Base-by-base conservation (phyloP, 2,888 invertebrate genomes). In the Serripes groenlandicus region DNA sequence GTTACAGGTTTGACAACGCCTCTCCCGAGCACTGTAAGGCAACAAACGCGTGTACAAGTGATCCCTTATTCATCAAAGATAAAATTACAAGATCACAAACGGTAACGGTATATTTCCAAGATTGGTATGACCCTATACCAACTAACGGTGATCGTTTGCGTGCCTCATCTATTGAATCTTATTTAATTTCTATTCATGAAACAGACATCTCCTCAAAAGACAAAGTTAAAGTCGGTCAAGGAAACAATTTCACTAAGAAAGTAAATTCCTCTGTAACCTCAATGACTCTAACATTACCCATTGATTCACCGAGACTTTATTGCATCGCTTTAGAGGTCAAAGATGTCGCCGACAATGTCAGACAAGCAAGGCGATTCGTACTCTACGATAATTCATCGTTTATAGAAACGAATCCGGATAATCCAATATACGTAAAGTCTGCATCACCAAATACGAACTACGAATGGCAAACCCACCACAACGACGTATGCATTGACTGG, bases 391-490 rank as follows among this genome's bases (percentile, higher is more conserved):
- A 87, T 34, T 74, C 85, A 0, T 66, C 72, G 5, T 71, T 35
- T 18, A 68, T 81, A 15, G 66, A 71, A 7, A 62, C 54, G 3
- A 42, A 64, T 28, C n/a, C 70, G 18, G 15, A 35, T 0, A 75
- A 79, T 18, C 64, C 62, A 4, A 73, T 87, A 15, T 15, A 26
- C 18, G 72, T 87, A 3, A 56, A 52, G 11, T 80, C 88, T 49
- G 84, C 86, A 37, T 68, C 79, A 26, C 18, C 11, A 23, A 42
- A 37, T 26, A 80, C 86, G 7, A 70, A 78, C 28, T 78, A 60
- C 30, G 76, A 49, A 11, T 89, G 89, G 89, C 89, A 89, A 79
- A 82, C 82, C 18, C 78, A 86, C 15, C 79, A 83, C 56, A 70
- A 72, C 3, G 58, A 49, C 0, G 56, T 89, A 18, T 88, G 88